These are phyloP conservation scores for Fragum fragum DNA, from an alignment of 2,888 invertebrate genomes.

Conservation along the genomic window DNA sequence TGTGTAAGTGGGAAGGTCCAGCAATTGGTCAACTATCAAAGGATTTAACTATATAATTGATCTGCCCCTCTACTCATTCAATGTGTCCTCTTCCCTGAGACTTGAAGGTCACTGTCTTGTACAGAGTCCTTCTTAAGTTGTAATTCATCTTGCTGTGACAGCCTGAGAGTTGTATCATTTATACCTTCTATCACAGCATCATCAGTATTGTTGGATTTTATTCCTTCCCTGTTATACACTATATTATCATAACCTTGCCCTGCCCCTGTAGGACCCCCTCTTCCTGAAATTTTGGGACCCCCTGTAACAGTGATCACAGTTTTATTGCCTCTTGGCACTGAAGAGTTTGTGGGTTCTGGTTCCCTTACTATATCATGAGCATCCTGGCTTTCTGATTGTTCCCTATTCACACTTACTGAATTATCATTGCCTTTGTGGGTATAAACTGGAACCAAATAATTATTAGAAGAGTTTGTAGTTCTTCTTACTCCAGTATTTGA, in stretches of 20 bases:
- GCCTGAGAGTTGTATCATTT: conserved; percentile 1
- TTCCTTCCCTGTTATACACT: background rate
- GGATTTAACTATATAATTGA: too few species aligned
- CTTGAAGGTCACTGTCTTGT: background rate
- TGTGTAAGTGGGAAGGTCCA: too few species aligned
- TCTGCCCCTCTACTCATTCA: too few species aligned
- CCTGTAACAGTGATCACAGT: conserved; percentile 16
- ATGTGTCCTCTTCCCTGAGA: background rate
- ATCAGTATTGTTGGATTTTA: background rate
- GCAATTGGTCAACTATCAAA: too few species aligned
- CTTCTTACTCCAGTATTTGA: background rate
- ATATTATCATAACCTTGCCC: background rate
- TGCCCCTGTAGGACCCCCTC: background rate
- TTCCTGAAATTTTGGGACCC: background rate
- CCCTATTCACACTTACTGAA: background rate
- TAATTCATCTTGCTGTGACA: conserved; percentile 21
- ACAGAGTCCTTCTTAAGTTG: conserved; percentile 2
- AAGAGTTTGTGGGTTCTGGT: background rate
- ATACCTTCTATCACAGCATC: background rate
- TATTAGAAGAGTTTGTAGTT: background rate
- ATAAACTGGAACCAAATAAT: background rate
- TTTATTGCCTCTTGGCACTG: conserved; percentile 5
- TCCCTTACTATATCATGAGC: background rate
- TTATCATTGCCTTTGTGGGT: background rate
- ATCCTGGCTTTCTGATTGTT: background rate